A percentile compares a stretch with the other conserved stretches of the same genome.
phyloP scores from a whole-genome alignment of 2,888 invertebrate species.

The Polietes domitor region DNA sequence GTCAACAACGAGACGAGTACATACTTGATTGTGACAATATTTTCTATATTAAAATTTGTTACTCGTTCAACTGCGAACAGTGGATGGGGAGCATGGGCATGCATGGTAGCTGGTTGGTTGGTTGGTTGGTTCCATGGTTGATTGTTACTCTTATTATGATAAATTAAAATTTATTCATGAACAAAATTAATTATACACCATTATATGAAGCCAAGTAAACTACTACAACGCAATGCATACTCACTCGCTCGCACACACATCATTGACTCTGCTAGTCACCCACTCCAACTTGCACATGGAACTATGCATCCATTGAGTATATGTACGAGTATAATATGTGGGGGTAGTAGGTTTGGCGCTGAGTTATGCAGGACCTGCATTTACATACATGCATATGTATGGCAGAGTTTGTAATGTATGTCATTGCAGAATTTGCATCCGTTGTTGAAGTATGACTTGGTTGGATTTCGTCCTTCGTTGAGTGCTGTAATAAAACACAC shows the following conservation, averaged over 20 bases:
- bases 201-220: slow-evolving; percentile 62
- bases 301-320: neutral
- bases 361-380: slow-evolving; percentile 7
- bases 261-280: neutral
- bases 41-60: slow-evolving; percentile 47
- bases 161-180: slow-evolving; percentile 76
- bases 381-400: neutral
- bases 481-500: slow-evolving; percentile 34
- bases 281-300: neutral
- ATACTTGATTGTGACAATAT: slow-evolving; percentile 62
- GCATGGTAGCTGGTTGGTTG: slow-evolving; percentile 49
- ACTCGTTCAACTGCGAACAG: neutral
- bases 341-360: neutral
- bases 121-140: slow-evolving; percentile 17
- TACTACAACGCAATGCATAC: slow-evolving; percentile 16
- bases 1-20: neutral
- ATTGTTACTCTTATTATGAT: slow-evolving; percentile 66
- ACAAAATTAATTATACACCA: slow-evolving; percentile 75
- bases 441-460: slow-evolving; percentile 48
- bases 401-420: slow-evolving; percentile 37
- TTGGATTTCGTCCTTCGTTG: slow-evolving; percentile 57
- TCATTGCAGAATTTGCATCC: slow-evolving; percentile 56
- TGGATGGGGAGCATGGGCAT: slow-evolving; percentile 42
- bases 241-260: slow-evolving; percentile 5
- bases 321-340: neutral